Conservation (phyloP, 2,797 vertebrate species). For the Clarias platycephalus region DNA sequence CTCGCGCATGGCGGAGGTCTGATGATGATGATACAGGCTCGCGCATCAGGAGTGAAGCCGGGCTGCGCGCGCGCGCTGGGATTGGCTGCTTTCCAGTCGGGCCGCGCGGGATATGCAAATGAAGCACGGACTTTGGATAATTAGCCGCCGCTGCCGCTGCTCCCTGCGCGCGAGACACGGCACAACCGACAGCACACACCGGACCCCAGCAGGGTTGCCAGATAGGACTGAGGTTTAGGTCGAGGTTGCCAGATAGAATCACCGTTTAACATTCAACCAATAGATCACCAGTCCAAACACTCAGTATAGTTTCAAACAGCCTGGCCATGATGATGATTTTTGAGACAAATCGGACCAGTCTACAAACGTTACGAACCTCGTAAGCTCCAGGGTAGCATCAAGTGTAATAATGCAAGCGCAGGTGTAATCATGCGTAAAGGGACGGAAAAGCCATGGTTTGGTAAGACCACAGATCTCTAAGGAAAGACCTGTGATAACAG, state of each 20-base stretch:
- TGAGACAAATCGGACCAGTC: too few species aligned
- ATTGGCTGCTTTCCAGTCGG: conserved; percentile 88
- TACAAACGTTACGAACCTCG: too few species aligned
- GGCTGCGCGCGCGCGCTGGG: conserved; percentile 69
- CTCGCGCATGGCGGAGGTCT: conserved; percentile 93
- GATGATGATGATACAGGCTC: conserved; percentile 75
- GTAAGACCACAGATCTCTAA: too few species aligned
- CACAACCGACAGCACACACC: conserved; percentile 36
- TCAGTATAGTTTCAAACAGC: background rate
- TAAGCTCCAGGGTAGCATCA: too few species aligned
- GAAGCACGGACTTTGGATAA: conserved; percentile 81
- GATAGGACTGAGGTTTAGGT: background rate
- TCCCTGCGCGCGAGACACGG: conserved; percentile 54
- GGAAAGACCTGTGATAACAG: too few species aligned
- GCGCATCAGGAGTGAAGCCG: conserved; percentile 38
- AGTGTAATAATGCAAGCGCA: too few species aligned
- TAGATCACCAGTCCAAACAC: background rate
- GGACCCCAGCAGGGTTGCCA: conserved; percentile 47
- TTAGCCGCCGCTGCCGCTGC: conserved; percentile 78
- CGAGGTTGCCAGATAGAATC: conserved; percentile 25
- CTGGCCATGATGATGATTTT: too few species aligned
- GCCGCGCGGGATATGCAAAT: conserved; percentile 87
- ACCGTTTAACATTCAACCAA: background rate
- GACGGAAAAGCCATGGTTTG: too few species aligned
- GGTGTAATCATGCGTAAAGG: too few species aligned